Evolutionary conservation across 1,140 invertebrate species (phyloP).

Genomic region (Mamestra configurata): DNA sequence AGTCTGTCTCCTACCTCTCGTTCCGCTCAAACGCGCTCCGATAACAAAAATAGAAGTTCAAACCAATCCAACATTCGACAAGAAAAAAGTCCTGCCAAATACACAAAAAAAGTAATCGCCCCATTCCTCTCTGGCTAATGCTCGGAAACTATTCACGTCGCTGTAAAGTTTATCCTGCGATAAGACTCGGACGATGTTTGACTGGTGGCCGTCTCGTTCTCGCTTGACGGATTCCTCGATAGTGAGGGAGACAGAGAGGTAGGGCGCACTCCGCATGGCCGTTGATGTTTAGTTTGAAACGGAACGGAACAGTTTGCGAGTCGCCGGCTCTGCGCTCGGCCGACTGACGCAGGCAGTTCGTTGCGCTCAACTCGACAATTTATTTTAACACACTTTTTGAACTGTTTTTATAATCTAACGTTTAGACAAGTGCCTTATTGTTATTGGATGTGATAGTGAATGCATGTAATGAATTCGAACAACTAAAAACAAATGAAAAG

Average conservation of each 20-base stretch:
- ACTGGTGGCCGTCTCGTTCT: constrained; percentile 71
- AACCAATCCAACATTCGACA: constrained; percentile 68
- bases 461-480: constrained; percentile 78
- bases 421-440: constrained; percentile 79
- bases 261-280: constrained; percentile 82
- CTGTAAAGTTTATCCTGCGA: constrained; percentile 85
- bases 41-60: constrained; percentile 76
- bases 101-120: constrained; percentile 80
- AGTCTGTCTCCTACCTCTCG: constrained; percentile 56
- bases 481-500: constrained; percentile 67
- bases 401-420: constrained; percentile 74
- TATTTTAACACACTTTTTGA: constrained; percentile 71
- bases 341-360: constrained; percentile 79
- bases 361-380: constrained; percentile 81
- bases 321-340: constrained; percentile 83
- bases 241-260: constrained; percentile 82
- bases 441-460: constrained; percentile 83
- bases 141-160: constrained; percentile 82
- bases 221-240: constrained; percentile 61
- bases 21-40: constrained; percentile 59
- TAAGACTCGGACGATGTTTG: constrained; percentile 73
- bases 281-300: constrained; percentile 82
- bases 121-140: constrained; percentile 81
- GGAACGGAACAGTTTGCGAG: constrained; percentile 85
- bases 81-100: constrained; percentile 81